Conservation (phyloP, 2,888 invertebrate species). For the Thyatira batis region DNA sequence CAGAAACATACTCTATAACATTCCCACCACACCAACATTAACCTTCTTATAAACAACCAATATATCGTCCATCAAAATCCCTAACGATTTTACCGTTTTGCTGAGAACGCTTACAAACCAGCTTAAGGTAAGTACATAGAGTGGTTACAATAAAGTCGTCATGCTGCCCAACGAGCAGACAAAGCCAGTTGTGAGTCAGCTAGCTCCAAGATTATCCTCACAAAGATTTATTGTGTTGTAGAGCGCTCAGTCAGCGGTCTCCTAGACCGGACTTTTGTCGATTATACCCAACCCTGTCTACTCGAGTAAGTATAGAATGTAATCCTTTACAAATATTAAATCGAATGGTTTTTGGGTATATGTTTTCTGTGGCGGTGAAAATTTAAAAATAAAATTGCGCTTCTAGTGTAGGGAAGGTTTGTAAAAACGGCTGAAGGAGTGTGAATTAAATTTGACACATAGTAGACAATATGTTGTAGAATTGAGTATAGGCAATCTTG, state of each 20-base stretch:
- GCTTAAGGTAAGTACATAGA: conserved; percentile 20
- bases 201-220: conserved; percentile 49
- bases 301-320: conserved; percentile 6
- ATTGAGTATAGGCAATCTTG: too few species aligned
- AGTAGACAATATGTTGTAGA: too few species aligned
- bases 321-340: conserved; percentile 3
- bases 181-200: conserved; percentile 38
- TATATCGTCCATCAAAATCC: not conserved
- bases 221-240: conserved; percentile 55
- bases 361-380: not conserved
- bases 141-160: conserved; percentile 25
- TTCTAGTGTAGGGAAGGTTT: too few species aligned
- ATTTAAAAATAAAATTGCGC: too few species aligned
- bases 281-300: not conserved
- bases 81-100: not conserved
- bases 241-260: conserved; percentile 20
- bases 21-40: not conserved
- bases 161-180: conserved; percentile 26
- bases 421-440: too few species aligned
- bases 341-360: not conserved
- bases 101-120: conserved; percentile 3
- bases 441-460: too few species aligned
- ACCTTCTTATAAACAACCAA: too few species aligned
- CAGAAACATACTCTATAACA: too few species aligned
- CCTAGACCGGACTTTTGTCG: not conserved